Evolutionary conservation across 2,113 vertebrate genomes (phyloP).

Genomic region (Numida meleagris): DNA sequence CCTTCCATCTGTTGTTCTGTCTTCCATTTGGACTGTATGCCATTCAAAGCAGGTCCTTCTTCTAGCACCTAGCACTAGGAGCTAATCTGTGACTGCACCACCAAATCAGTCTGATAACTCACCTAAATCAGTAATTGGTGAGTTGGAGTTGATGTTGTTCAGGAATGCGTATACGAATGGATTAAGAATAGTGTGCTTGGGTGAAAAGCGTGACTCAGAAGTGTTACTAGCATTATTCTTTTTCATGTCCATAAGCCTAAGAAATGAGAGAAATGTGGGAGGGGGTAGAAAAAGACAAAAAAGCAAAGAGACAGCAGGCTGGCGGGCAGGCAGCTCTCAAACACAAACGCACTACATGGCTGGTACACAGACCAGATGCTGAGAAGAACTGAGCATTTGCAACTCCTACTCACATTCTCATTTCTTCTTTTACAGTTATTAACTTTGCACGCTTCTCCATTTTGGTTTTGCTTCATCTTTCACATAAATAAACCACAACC

Average conservation of each 20-base stretch:
- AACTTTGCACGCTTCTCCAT: neutral
- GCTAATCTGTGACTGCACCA: neutral
- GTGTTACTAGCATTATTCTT: conserved; percentile 9
- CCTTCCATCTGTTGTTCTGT: conserved; percentile 41
- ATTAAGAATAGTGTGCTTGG: neutral
- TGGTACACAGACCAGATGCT: neutral
- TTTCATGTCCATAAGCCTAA: neutral
- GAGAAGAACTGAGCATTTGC: conserved; percentile 21
- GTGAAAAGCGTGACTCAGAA: neutral
- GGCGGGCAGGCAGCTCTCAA: neutral
- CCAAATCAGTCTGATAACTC: neutral
- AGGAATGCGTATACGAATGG: neutral
- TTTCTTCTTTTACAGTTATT: conserved; percentile 25
- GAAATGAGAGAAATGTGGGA: conserved; percentile 1
- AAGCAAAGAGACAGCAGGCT: conserved; percentile 13
- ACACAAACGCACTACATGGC: neutral
- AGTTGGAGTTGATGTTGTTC: rapidly evolving
- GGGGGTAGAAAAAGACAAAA: conserved; percentile 25
- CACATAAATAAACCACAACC: neutral
- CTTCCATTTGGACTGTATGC: neutral
- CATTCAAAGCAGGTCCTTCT: neutral
- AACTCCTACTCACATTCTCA: conserved; percentile 19
- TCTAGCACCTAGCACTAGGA: neutral
- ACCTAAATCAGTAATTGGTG: neutral
- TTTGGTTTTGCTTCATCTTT: conserved; percentile 33